Conservation (phyloP, 2,113 vertebrate species). For the Chionis minor region DNA sequence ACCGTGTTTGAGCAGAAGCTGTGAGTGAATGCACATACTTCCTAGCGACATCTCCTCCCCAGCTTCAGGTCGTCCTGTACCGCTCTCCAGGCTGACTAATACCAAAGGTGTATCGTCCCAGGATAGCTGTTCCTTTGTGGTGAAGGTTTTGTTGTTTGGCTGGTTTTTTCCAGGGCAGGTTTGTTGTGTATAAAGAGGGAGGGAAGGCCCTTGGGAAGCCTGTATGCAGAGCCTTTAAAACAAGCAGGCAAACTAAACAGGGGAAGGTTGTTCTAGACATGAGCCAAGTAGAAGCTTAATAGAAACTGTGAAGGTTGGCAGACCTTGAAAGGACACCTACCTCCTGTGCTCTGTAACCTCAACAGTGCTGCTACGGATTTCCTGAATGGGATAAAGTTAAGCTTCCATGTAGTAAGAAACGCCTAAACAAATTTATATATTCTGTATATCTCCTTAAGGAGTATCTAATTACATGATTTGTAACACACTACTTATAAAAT, state of each 20-base stretch:
- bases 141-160: background rate
- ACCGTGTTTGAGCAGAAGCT: background rate
- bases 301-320: background rate
- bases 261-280: background rate
- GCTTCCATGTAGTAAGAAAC: background rate
- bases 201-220: background rate
- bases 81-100: background rate
- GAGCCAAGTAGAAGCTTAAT: background rate
- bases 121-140: background rate
- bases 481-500: background rate
- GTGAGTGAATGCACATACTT: background rate
- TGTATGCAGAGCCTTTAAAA: background rate
- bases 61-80: background rate
- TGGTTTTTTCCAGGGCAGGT: background rate
- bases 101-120: background rate
- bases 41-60: background rate
- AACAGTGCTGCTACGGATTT: background rate
- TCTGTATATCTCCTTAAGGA: background rate
- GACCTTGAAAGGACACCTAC: background rate
- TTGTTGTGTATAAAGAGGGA: background rate
- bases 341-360: background rate
- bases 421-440: background rate
- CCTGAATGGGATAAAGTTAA: background rate
- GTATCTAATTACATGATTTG: background rate
- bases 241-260: background rate